Conservation (phyloP, 2,888 invertebrate genomes). For the Hypomecis atomaria region DNA sequence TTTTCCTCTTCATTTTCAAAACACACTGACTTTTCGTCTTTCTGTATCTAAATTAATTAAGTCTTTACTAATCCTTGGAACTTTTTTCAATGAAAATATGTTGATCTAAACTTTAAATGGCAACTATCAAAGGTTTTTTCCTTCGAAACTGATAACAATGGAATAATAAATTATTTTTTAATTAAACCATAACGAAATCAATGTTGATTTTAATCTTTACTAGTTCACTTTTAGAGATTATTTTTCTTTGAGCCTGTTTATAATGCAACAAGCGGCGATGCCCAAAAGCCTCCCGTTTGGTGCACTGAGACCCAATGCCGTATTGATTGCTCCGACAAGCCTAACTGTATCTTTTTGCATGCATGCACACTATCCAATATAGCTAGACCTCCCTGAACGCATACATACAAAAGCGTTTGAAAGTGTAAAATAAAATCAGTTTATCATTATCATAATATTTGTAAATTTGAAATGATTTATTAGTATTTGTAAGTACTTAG, state of each 20-base stretch:
- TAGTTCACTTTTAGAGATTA: neutral
- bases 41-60: neutral
- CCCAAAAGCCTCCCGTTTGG: constrained; percentile 38
- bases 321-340: constrained; percentile 28
- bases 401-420: neutral
- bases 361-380: constrained; percentile 73
- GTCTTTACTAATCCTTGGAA: neutral
- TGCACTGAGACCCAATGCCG: constrained; percentile 52
- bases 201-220: no score
- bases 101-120: neutral
- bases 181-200: no score
- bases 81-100: neutral
- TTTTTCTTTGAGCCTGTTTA: constrained; percentile 12
- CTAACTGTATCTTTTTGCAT: constrained; percentile 84
- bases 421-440: neutral
- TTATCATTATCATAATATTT: neutral
- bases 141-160: neutral
- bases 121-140: neutral
- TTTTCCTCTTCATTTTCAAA: constrained; percentile 23
- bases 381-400: constrained; percentile 48
- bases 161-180: no score
- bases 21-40: neutral
- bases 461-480: no score
- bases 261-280: constrained; percentile 17
- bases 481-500: no score